Base-by-base conservation (phyloP, 2,888 invertebrate species). In the Amphipyra berbera region DNA sequence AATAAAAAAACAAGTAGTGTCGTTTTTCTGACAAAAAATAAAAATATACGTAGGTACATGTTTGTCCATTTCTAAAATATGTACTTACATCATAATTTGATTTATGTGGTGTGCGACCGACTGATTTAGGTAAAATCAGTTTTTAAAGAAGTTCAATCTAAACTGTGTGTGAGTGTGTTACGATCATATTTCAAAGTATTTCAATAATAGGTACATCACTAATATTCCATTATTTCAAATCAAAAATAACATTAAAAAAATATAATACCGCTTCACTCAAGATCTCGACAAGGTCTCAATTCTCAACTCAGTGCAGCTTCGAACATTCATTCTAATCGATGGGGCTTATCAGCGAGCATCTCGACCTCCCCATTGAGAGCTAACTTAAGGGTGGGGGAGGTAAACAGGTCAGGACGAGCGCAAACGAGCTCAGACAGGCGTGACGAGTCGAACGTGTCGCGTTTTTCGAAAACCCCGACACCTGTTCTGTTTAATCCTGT, bases 381-480 rank as follows among this genome's bases (percentile, higher is more conserved):
- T 82, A 82, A 74, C 74, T 78, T 68, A 60, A 45, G 42, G 61
- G 64, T 48, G 75, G 81, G 77, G 73, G 76, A 49, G 66, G 72
- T 69, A 79, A 82, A 77, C 80, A 84, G 82, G 81, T 82, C 80
- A 82, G 82, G 68, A 65, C 57, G 67, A 75, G 73, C 76, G 73
- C 83, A 91, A 93, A 94, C 85, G 84, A 88, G 89, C 82, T 86
- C 86, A 90, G 94, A 94, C 94, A 93, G 81, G 87, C 94, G 92
- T 91, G 84, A 88, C 68, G 84, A 82, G 62, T 78, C 76, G 82
- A 88, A 90, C 91, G 86, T 91, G 93, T 92, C 92, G 85, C 87
- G 86, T 87, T 88, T 87, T 85, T 84, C 58, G 64, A 63, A n/a
- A 57, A 76, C 72, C 75, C 76, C 81, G 84, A 83, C 90, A 91